Conservation (phyloP, 2,113 vertebrate genomes). For the Tetraodon nigroviridis region DNA sequence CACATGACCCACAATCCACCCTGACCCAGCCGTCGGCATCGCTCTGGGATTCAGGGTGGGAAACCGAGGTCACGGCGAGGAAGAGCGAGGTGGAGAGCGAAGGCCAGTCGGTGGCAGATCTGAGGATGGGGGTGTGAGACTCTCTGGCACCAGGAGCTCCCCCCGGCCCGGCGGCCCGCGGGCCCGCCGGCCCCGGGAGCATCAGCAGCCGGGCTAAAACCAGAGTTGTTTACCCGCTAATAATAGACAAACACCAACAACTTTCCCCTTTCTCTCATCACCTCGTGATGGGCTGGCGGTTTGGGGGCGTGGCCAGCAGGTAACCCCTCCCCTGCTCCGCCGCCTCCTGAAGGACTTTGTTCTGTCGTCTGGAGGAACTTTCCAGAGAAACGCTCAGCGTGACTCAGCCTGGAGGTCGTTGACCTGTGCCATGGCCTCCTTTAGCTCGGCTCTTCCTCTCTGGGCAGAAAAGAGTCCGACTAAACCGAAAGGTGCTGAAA, state of each 20-base stretch:
- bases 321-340: conserved; percentile 15
- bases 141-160: conserved; percentile 46
- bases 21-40: not conserved
- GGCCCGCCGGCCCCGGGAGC: conserved; percentile 31
- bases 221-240: conserved; percentile 65
- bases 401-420: conserved; percentile 27
- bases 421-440: conserved; percentile 33
- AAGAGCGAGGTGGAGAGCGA: conserved; percentile 26
- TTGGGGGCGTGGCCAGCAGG: conserved; percentile 42
- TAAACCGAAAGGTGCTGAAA: no score
- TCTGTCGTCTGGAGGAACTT: conserved; percentile 30
- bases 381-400: conserved; percentile 12
- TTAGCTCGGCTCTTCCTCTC: no score
- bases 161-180: no score
- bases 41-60: conserved; percentile 6
- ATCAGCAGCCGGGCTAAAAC: conserved; percentile 34
- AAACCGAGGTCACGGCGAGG: conserved; percentile 42
- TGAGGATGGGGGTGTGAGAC: conserved; percentile 39
- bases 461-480: not conserved
- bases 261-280: conserved; percentile 23
- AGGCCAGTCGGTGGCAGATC: conserved; percentile 30
- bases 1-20: no score
- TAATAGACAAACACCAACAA: conserved; percentile 50
- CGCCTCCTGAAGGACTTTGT: conserved; percentile 42
- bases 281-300: conserved; percentile 12